Conservation (phyloP, 2,888 invertebrate species). For the Aspidiotus rigidus region DNA sequence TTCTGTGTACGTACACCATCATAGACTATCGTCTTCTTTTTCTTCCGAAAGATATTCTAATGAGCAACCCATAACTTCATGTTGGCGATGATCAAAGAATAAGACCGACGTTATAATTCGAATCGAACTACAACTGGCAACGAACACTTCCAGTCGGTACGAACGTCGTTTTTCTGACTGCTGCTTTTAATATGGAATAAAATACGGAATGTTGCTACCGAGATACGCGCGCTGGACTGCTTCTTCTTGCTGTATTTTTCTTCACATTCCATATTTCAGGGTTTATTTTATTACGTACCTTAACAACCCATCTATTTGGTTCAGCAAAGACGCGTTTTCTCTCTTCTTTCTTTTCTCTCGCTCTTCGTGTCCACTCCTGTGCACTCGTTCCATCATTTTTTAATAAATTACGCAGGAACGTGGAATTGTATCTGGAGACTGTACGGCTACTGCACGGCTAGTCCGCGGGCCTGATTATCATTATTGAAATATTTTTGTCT, state of each 20-base stretch:
- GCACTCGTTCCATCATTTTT: background rate
- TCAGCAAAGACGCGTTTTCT: slow-evolving; percentile 6
- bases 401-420: background rate
- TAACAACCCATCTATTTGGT: slow-evolving; percentile 13
- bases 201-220: slow-evolving; percentile 31
- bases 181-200: slow-evolving; percentile 27
- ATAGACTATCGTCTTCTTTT: slow-evolving; percentile 4
- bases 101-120: slow-evolving; percentile 8
- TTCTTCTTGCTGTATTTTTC: slow-evolving; percentile 10
- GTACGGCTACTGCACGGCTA: background rate
- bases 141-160: background rate
- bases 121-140: background rate
- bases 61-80: slow-evolving; percentile 23
- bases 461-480: background rate
- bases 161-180: background rate
- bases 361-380: background rate
- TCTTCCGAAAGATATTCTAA: slow-evolving; percentile 25
- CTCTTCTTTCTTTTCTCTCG: background rate
- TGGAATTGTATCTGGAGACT: background rate
- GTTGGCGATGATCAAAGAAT: slow-evolving; percentile 30
- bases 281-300: slow-evolving; percentile 20
- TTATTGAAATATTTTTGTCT: slow-evolving; percentile 4
- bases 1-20: background rate
- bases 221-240: slow-evolving; percentile 19
- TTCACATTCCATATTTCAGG: slow-evolving; percentile 27